Conservation (phyloP, 2,113 vertebrate genomes). For the Megatriorchis doriae region DNA sequence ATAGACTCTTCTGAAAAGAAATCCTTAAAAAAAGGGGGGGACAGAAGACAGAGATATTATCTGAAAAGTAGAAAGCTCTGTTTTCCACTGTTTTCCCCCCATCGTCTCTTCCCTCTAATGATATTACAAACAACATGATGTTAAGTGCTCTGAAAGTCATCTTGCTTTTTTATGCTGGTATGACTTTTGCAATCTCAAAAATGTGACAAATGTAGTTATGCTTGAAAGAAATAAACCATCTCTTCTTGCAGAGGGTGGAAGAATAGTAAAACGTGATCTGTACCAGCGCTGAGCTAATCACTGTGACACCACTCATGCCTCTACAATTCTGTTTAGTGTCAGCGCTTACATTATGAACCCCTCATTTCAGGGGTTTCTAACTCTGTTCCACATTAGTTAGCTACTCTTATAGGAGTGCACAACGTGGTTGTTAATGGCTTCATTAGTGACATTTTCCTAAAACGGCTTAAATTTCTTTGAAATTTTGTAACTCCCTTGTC, state of each 20-base stretch:
- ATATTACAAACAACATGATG: background rate
- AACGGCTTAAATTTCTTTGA: background rate
- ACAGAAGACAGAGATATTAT: background rate
- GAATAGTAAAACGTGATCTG: background rate
- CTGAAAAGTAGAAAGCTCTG: background rate
- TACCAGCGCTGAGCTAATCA: constrained; percentile 13
- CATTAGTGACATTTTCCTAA: background rate
- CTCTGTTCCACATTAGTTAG: background rate
- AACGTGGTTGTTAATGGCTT: background rate
- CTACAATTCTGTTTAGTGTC: background rate
- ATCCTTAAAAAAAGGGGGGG: background rate
- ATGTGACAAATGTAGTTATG: constrained; percentile 24
- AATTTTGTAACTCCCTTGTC: background rate
- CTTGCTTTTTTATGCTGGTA: background rate
- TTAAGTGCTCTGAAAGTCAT: constrained; percentile 21
- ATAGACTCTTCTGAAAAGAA: background rate
- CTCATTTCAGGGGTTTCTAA: background rate
- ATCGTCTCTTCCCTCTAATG: background rate
- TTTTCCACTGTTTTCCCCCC: background rate
- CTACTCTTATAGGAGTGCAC: background rate
- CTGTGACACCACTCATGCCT: background rate
- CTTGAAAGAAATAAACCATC: constrained; percentile 19
- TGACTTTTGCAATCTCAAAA: background rate
- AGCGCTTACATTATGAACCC: background rate
- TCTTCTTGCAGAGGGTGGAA: background rate